Evolutionary conservation across 2,113 vertebrate species (phyloP).

Genomic region (Cyprinodon brontotheroides): DNA sequence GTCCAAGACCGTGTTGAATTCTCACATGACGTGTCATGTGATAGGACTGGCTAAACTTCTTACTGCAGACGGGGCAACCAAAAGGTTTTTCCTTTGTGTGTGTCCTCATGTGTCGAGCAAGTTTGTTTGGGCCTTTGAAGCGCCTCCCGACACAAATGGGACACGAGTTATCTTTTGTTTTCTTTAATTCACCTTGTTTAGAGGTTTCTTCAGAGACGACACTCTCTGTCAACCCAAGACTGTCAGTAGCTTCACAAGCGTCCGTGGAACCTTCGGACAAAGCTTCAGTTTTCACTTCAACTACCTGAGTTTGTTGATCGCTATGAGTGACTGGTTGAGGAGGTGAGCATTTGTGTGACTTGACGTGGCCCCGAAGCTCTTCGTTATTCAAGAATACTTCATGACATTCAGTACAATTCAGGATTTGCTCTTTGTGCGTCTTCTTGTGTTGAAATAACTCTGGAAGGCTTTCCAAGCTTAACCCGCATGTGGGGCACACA

Average conservation of each 20-base stretch:
- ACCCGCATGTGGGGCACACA: slow-evolving; percentile 57
- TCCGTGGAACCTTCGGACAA: neutral
- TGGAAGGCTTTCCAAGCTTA: slow-evolving; percentile 8
- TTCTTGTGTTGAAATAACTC: slow-evolving; percentile 60
- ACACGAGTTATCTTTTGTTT: slow-evolving; percentile 54
- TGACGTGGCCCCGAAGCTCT: slow-evolving; percentile 18
- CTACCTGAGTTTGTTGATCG: neutral
- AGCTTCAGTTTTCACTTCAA: slow-evolving; percentile 1
- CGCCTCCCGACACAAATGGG: slow-evolving; percentile 51
- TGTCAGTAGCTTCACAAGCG: neutral
- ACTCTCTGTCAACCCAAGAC: neutral
- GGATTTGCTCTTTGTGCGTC: slow-evolving; percentile 17
- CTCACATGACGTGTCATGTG: slow-evolving; percentile 72
- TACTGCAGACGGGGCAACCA: slow-evolving; percentile 55
- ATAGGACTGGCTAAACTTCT: slow-evolving; percentile 70
- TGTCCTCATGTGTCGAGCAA: slow-evolving; percentile 69
- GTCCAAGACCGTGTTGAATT: slow-evolving; percentile 53
- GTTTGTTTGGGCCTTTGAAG: slow-evolving; percentile 64
- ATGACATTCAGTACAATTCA: slow-evolving; percentile 27
- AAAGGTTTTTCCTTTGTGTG: slow-evolving; percentile 75
- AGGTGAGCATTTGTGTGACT: slow-evolving; percentile 11
- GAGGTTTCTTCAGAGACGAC: neutral
- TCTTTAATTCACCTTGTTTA: neutral
- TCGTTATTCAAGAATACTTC: neutral
- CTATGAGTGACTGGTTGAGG: neutral